Evolutionary conservation across 2,113 vertebrate species (phyloP), one percentile per base, ranked within the genome.

Genomic region (Myrmecophaga tridactyla): DNA sequence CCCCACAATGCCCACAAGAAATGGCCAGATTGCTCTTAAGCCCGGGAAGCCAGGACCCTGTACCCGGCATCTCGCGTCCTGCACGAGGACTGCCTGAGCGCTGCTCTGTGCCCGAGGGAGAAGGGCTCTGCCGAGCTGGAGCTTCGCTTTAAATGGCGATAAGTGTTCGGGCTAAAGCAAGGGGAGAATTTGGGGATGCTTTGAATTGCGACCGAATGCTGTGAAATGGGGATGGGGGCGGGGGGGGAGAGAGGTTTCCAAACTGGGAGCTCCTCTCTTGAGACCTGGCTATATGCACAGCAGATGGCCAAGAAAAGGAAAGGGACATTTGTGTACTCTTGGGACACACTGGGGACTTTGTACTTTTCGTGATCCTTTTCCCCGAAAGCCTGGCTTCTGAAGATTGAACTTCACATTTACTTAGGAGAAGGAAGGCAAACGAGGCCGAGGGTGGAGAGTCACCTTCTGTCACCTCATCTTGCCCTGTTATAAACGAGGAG

Each of bases 361-460:
- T 21, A 2, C 56, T 11, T 65, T 29, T 62, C 48, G 36, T 15
- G 11, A 86, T 9, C 75, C 56, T 63, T 72, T 89, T 34, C 46
- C 48, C 67, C 43, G 56, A 75, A 75, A 89, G 84, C 65, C 58
- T 62, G 77, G n/a, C 72, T 67, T 48, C 65, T 67, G 65, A 60
- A 89, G 27, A 34, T 23, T 86, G 88, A 72, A 65, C 18, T 31
- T 60, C 0, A 15, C 12, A 46, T 21, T 92, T 84, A 13, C 63
- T 0, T 29, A 93, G 90, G 77, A 65, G 34, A 62, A 69, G n/a
- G n/a, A 70, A 62, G 78, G 81, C 70, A 90, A 48, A 27, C 67
- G 17, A 94, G 60, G 25, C 83, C 77, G 84, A 78, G 75, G 56
- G 46, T 88, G 23, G 15, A 56, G 12, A 36, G 53, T 95, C 85